These are phyloP conservation scores for Bambusicola thoracicus DNA, from an alignment of 2,113 vertebrate species.

Conservation along the genomic window DNA sequence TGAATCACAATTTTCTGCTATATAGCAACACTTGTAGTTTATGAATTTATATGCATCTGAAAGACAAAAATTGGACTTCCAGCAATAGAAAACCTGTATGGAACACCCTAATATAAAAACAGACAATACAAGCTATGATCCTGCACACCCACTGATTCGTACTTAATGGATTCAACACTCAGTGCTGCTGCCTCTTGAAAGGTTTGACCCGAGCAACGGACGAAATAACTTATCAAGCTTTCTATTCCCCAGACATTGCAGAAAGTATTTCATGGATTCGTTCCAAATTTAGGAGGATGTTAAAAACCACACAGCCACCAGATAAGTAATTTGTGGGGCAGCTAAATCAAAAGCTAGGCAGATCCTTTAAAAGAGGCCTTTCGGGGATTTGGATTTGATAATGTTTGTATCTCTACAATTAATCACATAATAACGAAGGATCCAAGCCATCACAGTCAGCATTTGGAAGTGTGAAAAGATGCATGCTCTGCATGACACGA, in stretches of 20 bases:
- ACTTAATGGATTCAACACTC: slow-evolving; percentile 5
- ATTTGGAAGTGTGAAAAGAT: slow-evolving; percentile 13
- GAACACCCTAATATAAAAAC: background rate
- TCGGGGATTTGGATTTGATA: slow-evolving; percentile 45
- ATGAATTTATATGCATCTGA: background rate
- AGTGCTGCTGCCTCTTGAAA: slow-evolving; percentile 10
- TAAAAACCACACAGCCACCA: slow-evolving; percentile 67
- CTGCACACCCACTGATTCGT: background rate
- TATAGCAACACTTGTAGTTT: slow-evolving; percentile 46
- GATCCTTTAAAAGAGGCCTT: slow-evolving; percentile 30
- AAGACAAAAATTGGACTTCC: slow-evolving; percentile 5
- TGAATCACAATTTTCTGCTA: slow-evolving; percentile 56
- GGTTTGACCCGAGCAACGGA: slow-evolving; percentile 9
- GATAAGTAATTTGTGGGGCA: slow-evolving; percentile 56
- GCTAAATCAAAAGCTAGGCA: slow-evolving; percentile 54
- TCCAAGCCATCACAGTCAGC: slow-evolving; percentile 7
- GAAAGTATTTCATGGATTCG: slow-evolving; percentile 50
- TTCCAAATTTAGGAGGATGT: slow-evolving; percentile 67
- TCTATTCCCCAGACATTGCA: slow-evolving; percentile 42
- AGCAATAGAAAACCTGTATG: background rate
- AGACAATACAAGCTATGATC: background rate
- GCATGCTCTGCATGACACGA: slow-evolving; percentile 33
- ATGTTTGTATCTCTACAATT: slow-evolving; percentile 46
- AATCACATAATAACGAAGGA: slow-evolving; percentile 53
- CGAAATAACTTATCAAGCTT: background rate